Evolutionary conservation across 2,888 invertebrate species (phyloP).

Genomic region (Mythimna lalbum): DNA sequence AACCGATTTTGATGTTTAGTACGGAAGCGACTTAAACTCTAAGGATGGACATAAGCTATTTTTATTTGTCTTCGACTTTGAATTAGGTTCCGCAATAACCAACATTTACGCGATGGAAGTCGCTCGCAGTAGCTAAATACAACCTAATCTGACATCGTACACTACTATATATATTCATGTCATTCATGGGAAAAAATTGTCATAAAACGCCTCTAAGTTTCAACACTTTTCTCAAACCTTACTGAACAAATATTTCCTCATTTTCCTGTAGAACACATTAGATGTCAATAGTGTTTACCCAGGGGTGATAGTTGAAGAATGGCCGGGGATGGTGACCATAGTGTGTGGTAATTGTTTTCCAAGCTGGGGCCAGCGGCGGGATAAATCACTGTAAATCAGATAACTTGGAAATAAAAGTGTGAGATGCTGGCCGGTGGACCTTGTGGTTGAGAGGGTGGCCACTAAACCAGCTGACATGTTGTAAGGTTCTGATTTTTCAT

Average conservation of each 20-base stretch:
- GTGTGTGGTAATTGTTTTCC: slow-evolving; percentile 81
- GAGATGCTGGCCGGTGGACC: slow-evolving; percentile 51
- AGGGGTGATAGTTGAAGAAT: slow-evolving; percentile 54
- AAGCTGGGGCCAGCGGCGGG: slow-evolving; percentile 68
- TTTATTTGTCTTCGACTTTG: no score
- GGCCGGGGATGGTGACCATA: slow-evolving; percentile 49
- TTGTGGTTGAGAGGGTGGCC: slow-evolving; percentile 17
- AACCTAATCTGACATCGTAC: no score
- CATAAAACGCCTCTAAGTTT: not conserved
- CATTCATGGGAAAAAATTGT: not conserved
- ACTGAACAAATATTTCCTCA: slow-evolving; percentile 5
- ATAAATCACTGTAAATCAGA: slow-evolving; percentile 82
- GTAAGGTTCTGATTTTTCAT: not conserved
- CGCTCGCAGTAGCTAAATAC: no score
- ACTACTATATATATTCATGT: no score
- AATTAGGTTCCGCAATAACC: no score
- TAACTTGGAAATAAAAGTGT: slow-evolving; percentile 79
- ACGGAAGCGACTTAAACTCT: no score
- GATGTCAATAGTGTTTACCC: slow-evolving; percentile 26
- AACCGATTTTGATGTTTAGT: no score
- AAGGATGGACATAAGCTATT: no score
- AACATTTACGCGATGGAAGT: no score
- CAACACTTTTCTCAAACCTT: not conserved
- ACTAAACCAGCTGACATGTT: slow-evolving; percentile 1
- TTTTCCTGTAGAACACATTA: slow-evolving; percentile 11